Evolutionary conservation across 2,113 vertebrate genomes (phyloP).

Genomic region (Smithornis capensis): DNA sequence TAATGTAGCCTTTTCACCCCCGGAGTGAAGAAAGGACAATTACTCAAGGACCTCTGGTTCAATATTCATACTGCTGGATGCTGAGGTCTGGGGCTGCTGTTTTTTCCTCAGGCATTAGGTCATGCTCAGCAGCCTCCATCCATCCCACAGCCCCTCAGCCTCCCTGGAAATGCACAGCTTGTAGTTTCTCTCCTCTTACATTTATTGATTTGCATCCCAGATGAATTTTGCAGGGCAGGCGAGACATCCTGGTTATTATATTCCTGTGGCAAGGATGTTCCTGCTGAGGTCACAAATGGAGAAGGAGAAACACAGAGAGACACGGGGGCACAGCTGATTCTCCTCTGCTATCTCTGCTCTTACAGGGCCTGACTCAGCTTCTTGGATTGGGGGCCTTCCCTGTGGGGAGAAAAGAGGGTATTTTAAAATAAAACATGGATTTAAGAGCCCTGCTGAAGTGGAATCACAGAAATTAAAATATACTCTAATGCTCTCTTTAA

Average conservation of each 20-base stretch:
- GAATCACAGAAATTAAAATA: not conserved
- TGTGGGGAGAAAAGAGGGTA: not conserved
- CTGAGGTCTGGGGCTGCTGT: conserved; percentile 53
- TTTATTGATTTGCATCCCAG: conserved; percentile 75
- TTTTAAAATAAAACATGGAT: not conserved
- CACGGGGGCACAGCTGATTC: not conserved
- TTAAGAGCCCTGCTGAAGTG: not conserved
- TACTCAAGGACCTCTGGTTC: conserved; percentile 73
- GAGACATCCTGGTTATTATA: not conserved
- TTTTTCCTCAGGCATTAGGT: conserved; percentile 63
- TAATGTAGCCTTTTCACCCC: conserved; percentile 69
- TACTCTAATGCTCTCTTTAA: not conserved
- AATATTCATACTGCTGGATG: conserved; percentile 73
- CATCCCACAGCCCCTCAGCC: conserved; percentile 45
- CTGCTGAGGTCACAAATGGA: not conserved
- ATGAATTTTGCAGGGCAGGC: conserved; percentile 39
- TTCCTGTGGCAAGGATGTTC: not conserved
- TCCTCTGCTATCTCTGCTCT: not conserved
- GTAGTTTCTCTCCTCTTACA: conserved; percentile 43
- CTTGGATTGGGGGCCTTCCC: not conserved
- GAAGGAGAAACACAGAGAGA: not conserved
- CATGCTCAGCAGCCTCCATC: conserved; percentile 66
- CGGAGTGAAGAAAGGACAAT: conserved; percentile 66
- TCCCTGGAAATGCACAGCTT: conserved; percentile 70
- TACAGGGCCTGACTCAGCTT: not conserved